Base-by-base conservation (phyloP, 2,888 invertebrate species). In the Brassicogethes aeneus region DNA sequence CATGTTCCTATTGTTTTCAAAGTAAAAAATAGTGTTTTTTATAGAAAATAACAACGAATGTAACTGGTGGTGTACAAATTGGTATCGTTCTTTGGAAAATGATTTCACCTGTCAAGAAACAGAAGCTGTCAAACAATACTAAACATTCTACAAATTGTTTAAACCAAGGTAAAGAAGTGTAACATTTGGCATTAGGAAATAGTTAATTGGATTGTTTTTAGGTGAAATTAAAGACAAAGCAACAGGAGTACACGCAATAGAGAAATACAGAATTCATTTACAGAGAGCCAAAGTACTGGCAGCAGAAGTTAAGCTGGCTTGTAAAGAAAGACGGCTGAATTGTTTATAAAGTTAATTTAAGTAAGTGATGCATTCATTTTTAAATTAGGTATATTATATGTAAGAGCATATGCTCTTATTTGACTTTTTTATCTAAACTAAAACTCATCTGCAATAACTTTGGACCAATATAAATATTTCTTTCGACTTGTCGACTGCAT, bases 51-150 rank as follows among this genome's bases (percentile, higher is more conserved):
- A 37, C 3, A 8, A 10, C 23, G 10, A 17, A 37, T 37, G 37
- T 23, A 3, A 13, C 12, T 30, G 7, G 3, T n/a, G 29, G 10
- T 36, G 8, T 32, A 17, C 31, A 29, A 17, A 41, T 17, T 45
- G 32, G 34, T 41, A 34, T 36, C 44, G 40, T 39, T 41, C 23
- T 43, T 34, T 43, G 35, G 41, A 49, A 49, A 47, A 49, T 49
- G 49, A 37, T 45, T 38, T 32, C 39, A 40, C 41, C 46, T 42
- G 41, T 41, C 40, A 42, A 45, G 40, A 43, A 43, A 41, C 44
- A 42, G 37, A 41, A 39, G 39, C 40, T 49, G 46, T 45, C 45
- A 47, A 40, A 35, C 17, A 36, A n/a, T 15, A 35, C 36, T n/a
- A 12, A 10, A 12, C 12, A 23, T 23, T 10, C 23, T 10, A n/a